These are phyloP conservation scores for Syngnathus floridae DNA, from an alignment of 2,113 vertebrate species.

Conservation along the genomic window DNA sequence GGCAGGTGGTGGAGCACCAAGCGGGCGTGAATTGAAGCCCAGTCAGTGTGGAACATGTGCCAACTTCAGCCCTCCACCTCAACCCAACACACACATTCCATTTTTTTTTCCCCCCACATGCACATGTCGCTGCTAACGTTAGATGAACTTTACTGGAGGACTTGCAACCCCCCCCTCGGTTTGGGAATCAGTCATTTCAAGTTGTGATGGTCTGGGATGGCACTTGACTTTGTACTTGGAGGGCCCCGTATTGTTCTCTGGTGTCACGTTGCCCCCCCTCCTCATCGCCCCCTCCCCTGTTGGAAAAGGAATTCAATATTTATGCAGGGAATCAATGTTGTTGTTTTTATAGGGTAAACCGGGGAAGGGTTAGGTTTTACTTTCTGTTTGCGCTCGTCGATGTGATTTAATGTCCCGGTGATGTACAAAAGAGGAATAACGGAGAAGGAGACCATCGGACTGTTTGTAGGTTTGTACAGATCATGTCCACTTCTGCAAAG, in stretches of 20 bases:
- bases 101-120: background rate
- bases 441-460: constrained; percentile 37
- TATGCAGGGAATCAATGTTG: constrained; percentile 40
- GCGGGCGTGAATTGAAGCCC: constrained; percentile 15
- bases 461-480: constrained; percentile 58
- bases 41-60: constrained; percentile 32
- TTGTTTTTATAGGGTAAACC: constrained; percentile 21
- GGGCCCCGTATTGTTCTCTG: background rate
- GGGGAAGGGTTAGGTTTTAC: constrained; percentile 13
- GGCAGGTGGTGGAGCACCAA: constrained; percentile 9
- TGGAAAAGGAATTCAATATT: constrained; percentile 34
- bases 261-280: background rate
- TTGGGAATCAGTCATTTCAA: constrained; percentile 22
- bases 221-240: constrained; percentile 17
- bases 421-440: constrained; percentile 23
- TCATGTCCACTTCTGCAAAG: constrained; percentile 57
- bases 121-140: constrained; percentile 4
- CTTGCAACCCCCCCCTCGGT: constrained; percentile 14
- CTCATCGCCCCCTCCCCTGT: background rate
- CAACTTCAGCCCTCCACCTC: constrained; percentile 10
- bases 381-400: constrained; percentile 17
- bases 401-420: constrained; percentile 40
- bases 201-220: background rate
- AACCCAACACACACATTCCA: constrained; percentile 30
- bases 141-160: constrained; percentile 5